Evolutionary conservation across 2,888 invertebrate genomes (phyloP).

Genomic region (Harmothoe impar): DNA sequence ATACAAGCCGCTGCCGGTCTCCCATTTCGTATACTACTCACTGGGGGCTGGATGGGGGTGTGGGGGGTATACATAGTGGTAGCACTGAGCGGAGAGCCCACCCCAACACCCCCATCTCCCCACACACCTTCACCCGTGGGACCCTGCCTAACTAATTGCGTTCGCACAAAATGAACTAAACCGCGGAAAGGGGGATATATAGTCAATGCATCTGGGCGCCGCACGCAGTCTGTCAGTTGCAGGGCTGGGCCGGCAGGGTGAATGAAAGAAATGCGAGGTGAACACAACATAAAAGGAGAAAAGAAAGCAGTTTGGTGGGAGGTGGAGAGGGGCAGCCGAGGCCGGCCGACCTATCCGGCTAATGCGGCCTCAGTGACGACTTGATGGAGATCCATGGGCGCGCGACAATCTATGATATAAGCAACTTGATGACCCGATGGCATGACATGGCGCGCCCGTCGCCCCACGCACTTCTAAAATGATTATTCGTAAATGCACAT

Average conservation of each 20-base stretch:
- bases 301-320: conserved; percentile 17
- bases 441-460: conserved; percentile 52
- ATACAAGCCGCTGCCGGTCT: conserved; percentile 28
- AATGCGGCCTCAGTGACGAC: conserved; percentile 53
- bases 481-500: conserved; percentile 62
- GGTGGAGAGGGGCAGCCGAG: not conserved
- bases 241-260: not conserved
- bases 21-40: conserved; percentile 58
- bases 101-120: too few relatives aligned
- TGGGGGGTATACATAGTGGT: not conserved
- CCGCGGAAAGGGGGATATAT: not conserved
- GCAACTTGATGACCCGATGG: conserved; percentile 62
- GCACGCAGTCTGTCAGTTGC: not conserved
- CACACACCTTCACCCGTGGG: not conserved
- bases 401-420: conserved; percentile 59
- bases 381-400: conserved; percentile 60
- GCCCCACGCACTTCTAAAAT: conserved; percentile 58
- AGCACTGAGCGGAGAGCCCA: not conserved
- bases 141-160: conserved; percentile 13
- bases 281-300: not conserved
- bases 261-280: conserved; percentile 33
- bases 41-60: not conserved
- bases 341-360: conserved; percentile 51
- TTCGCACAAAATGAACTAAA: conserved; percentile 57
- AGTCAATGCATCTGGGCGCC: not conserved